Percentiles rank a stretch among this genome's conserved stretches.
These are phyloP conservation scores for Periplaneta americana DNA, from an alignment of 1,140 invertebrate genomes.

Conservation along the genomic window DNA sequence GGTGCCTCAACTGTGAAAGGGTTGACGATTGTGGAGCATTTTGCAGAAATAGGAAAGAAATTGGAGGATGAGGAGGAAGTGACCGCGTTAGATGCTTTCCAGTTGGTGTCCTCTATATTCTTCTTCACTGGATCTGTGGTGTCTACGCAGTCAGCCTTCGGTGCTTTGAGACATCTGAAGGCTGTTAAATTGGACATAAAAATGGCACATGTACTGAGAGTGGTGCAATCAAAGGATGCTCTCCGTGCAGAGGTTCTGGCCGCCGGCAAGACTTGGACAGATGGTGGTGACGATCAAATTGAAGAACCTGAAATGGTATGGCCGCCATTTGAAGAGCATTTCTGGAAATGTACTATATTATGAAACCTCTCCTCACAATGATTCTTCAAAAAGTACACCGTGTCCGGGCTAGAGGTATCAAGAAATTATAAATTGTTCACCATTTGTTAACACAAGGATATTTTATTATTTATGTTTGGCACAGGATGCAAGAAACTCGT, in stretches of 20 bases:
- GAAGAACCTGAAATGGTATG: neutral
- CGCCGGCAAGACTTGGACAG: neutral
- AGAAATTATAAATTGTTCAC: no score
- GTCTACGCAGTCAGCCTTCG: neutral
- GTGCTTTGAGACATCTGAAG: neutral
- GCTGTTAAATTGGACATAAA: neutral
- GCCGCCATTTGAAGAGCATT: neutral
- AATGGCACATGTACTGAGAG: neutral
- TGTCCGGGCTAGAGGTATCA: no score
- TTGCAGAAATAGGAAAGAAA: neutral
- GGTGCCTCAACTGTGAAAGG: neutral
- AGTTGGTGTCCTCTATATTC: neutral
- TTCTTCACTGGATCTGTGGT: neutral
- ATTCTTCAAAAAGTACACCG: no score
- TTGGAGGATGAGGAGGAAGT: neutral
- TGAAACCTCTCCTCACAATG: no score
- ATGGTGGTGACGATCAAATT: neutral
- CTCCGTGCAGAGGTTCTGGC: neutral
- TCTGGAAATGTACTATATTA: neutral
- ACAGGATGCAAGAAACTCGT: no score
- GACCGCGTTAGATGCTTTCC: neutral
- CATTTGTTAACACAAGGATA: no score
- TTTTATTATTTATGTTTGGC: no score
- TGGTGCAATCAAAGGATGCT: neutral
- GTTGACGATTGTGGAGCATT: neutral